Evolutionary conservation across 1,140 invertebrate species (phyloP), one percentile per base, ranked within the genome.

Genomic region (Bombus waltoni): DNA sequence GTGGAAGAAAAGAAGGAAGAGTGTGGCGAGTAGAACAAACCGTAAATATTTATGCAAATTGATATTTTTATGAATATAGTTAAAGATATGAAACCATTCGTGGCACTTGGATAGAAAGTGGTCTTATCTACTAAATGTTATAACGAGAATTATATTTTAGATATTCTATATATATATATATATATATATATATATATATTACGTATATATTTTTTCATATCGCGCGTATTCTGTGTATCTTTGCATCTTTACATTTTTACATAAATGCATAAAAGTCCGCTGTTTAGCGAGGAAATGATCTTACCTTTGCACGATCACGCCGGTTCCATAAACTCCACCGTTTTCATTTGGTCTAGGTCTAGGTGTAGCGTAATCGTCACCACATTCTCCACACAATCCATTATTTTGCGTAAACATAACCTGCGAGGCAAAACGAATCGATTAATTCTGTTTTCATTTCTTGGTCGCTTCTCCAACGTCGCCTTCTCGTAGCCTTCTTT

Each of bases 341-440:
- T 96, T 95, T 92, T 97, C 96, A 89, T 96, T 95, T 8, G 93
- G 92, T 82, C 96, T 94, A n/a, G 96, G 96, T 38, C 87, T 87
- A 8, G 92, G 87, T 3, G 92, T 40, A 32, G 91, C 85, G 83
- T 93, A 94, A 84, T 92, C 53, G 81, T 96, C 95, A 40, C 95
- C 95, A 42, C 95, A 95, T 10, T 85, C 70, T 32, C 95, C 94
- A 73, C 95, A 95, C 47, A 93, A 91, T 40, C 93, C 94, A 81
- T 90, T 89, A 86, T 96, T 94, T 79, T 90, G 66, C 0, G 8
- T 4, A 1, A 32, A 65, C 1, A 79, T 82, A 32, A 70, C 6
- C 88, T 89, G 11, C 25, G 2, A 32, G 5, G 1, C 3, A 47
- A n/a, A 59, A 35, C 6, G 18, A 76, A 47, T 53, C 3, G 9